Evolutionary conservation across 2,797 vertebrate species (phyloP).

Genomic region (Galaxias olidus): DNA sequence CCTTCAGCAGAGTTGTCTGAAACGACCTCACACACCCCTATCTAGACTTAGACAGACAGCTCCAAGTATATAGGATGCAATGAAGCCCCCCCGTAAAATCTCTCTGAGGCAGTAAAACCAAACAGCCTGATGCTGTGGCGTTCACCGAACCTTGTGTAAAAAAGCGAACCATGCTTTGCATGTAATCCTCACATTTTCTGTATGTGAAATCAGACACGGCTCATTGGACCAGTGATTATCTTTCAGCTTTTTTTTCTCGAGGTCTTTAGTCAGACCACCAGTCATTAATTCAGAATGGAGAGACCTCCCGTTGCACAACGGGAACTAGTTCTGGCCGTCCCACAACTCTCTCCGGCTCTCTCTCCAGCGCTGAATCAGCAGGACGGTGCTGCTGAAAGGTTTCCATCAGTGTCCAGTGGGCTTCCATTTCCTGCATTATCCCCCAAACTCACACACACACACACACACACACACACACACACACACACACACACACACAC

Average conservation of each 20-base stretch:
- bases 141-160: background rate
- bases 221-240: too few relatives aligned
- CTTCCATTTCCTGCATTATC: slow-evolving; percentile 57
- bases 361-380: slow-evolving; percentile 38
- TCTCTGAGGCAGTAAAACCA: background rate
- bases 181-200: too few relatives aligned
- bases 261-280: background rate
- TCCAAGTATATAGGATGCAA: slow-evolving; percentile 2
- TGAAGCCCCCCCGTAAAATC: background rate
- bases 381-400: slow-evolving; percentile 37
- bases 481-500: background rate
- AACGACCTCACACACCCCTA: slow-evolving; percentile 1
- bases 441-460: slow-evolving; percentile 14
- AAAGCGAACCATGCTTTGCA: background rate
- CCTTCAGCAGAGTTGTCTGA: background rate
- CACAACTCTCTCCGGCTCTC: slow-evolving; percentile 12
- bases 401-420: slow-evolving; percentile 52
- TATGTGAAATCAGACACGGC: too few relatives aligned
- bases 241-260: background rate
- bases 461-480: too few relatives aligned
- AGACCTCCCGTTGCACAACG: slow-evolving; percentile 31
- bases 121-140: background rate
- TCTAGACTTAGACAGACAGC: background rate
- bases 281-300: slow-evolving; percentile 29
- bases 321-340: slow-evolving; percentile 28